These are phyloP conservation scores for Caracal caracal DNA, from an alignment of 2,113 vertebrate species.

Conservation along the genomic window DNA sequence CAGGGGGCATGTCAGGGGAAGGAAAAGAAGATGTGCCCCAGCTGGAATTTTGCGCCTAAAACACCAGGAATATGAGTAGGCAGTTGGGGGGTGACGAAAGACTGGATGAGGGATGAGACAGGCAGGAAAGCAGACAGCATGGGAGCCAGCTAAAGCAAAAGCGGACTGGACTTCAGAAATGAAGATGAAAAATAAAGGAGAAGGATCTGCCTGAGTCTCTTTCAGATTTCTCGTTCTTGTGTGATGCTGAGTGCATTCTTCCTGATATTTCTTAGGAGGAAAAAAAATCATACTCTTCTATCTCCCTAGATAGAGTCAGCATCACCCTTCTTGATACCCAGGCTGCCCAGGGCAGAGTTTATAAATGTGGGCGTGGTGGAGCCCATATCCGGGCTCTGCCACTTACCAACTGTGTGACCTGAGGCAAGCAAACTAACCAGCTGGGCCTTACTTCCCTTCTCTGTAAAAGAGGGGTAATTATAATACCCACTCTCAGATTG, in stretches of 20 bases:
- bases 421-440: background rate
- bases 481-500: background rate
- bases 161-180: background rate
- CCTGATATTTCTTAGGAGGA: background rate
- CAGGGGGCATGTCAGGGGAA: background rate
- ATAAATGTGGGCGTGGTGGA: fast-evolving
- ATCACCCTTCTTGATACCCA: background rate
- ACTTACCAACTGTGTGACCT: background rate
- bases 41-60: background rate
- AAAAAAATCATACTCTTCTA: background rate
- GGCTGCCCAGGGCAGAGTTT: background rate
- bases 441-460: background rate
- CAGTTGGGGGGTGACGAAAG: background rate
- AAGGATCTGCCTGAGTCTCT: background rate
- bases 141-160: background rate
- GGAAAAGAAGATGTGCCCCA: background rate
- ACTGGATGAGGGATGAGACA: background rate
- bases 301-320: background rate
- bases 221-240: background rate
- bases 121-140: background rate
- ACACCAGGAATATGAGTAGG: background rate
- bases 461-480: background rate
- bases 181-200: background rate
- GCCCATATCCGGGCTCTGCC: background rate
- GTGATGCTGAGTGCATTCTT: background rate